Conservation (phyloP, 2,797 vertebrate genomes). For the Catostomus latipinnis region DNA sequence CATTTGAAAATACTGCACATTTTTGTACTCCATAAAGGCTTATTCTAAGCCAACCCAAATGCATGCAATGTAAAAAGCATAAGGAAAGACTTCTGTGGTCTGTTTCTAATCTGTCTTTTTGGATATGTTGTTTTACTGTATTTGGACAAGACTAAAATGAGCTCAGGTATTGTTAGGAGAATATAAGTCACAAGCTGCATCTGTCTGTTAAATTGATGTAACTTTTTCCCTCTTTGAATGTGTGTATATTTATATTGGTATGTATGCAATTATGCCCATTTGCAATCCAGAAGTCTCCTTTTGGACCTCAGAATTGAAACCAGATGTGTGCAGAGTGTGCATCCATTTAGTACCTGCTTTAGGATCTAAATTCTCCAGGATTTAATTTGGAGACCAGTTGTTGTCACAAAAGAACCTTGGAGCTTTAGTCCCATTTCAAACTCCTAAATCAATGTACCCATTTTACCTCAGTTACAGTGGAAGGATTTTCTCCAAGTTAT, state of each 20-base stretch:
- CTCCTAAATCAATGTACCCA: slow-evolving; percentile 40
- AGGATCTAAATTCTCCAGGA: slow-evolving; percentile 48
- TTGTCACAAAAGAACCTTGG: slow-evolving; percentile 34
- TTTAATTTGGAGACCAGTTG: slow-evolving; percentile 39
- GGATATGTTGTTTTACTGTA: slow-evolving; percentile 38
- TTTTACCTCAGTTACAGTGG: slow-evolving; percentile 15
- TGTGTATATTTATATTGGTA: slow-evolving; percentile 44
- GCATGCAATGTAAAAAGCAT: neutral
- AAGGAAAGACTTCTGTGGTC: slow-evolving; percentile 25
- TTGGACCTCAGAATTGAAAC: slow-evolving; percentile 48
- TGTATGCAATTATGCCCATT: slow-evolving; percentile 46
- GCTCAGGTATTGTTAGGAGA: slow-evolving; percentile 28
- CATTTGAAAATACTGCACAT: neutral
- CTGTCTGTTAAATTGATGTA: slow-evolving; percentile 33
- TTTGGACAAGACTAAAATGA: slow-evolving; percentile 34
- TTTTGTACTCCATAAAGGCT: neutral
- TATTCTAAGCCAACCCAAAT: neutral
- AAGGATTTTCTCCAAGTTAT: slow-evolving; percentile 15
- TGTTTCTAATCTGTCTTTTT: slow-evolving; percentile 36
- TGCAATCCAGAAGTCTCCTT: slow-evolving; percentile 42
- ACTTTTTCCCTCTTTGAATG: slow-evolving; percentile 45
- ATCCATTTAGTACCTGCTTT: slow-evolving; percentile 49
- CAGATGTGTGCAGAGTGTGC: slow-evolving; percentile 51
- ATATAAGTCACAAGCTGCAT: slow-evolving; percentile 12
- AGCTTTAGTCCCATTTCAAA: slow-evolving; percentile 16